Percentiles rank a stretch among this genome's conserved stretches.
These are phyloP conservation scores for Morelia viridis DNA, from an alignment of 2,797 vertebrate genomes.

Conservation along the genomic window DNA sequence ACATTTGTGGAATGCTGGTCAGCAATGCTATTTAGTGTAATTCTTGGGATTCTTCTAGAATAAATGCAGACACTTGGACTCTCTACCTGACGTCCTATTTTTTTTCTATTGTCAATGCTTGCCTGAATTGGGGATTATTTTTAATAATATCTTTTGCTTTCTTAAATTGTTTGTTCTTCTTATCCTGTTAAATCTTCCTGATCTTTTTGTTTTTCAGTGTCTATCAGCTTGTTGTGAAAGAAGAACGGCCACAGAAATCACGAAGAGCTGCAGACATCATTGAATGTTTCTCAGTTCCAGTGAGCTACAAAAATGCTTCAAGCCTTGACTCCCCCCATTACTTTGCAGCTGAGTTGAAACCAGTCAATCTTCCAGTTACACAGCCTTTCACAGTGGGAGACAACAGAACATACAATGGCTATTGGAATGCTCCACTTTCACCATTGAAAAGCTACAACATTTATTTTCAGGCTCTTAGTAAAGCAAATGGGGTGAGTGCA, in stretches of 20 bases:
- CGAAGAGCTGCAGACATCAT: constrained; percentile 85
- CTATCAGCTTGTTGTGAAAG: constrained; percentile 96
- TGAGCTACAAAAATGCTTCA: constrained; percentile 92
- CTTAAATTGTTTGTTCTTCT: neutral
- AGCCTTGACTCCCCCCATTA: constrained; percentile 87
- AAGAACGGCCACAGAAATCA: constrained; percentile 87
- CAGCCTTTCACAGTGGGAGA: constrained; percentile 95
- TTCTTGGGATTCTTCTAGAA: neutral
- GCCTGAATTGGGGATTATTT: neutral
- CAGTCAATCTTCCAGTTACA: constrained; percentile 84
- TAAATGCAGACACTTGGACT: neutral
- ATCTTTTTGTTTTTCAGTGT: constrained; percentile 73
- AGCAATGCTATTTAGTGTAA: neutral
- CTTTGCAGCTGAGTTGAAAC: constrained; percentile 90
- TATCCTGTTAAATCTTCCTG: constrained; percentile 12
- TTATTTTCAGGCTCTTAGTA: constrained; percentile 95
- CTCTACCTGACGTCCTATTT: neutral
- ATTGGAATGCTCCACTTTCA: constrained; percentile 95
- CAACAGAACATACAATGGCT: constrained; percentile 96
- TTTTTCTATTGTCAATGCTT: neutral
- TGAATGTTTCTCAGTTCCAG: constrained; percentile 87
- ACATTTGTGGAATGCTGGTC: neutral
- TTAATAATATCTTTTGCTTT: neutral
- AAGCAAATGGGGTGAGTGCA: constrained; percentile 91
- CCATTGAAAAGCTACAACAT: constrained; percentile 97